These are phyloP conservation scores for Embiotoca jacksoni DNA, from an alignment of 2,113 vertebrate genomes.

Conservation along the genomic window DNA sequence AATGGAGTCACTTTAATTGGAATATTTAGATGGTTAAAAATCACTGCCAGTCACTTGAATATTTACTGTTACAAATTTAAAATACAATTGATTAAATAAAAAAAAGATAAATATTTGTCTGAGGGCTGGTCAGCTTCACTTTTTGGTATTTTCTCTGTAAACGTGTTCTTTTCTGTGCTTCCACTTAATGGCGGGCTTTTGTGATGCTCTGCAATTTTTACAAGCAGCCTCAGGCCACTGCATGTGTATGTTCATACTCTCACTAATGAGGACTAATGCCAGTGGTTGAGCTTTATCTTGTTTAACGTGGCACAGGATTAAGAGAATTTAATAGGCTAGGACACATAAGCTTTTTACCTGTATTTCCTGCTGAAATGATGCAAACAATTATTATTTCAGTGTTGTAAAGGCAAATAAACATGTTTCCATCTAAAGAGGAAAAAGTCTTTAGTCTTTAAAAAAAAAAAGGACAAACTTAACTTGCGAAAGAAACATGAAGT, in stretches of 20 bases:
- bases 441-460: too few relatives aligned
- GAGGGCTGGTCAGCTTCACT: too few relatives aligned
- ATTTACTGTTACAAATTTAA: too few relatives aligned
- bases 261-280: conserved; percentile 7
- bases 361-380: background rate
- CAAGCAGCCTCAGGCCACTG: background rate
- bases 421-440: background rate
- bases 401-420: background rate
- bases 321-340: fast-evolving
- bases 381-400: background rate
- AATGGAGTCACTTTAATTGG: too few relatives aligned
- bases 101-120: too few relatives aligned
- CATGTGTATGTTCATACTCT: background rate
- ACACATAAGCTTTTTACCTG: background rate
- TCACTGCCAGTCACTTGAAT: too few relatives aligned
- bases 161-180: background rate
- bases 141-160: background rate
- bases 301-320: background rate
- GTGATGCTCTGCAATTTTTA: background rate
- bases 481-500: too few relatives aligned
- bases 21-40: too few relatives aligned
- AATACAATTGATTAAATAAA: too few relatives aligned
- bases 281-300: background rate
- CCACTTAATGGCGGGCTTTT: background rate
- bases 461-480: too few relatives aligned